Conservation (phyloP, 2,888 invertebrate genomes). For the Nyleta sp. region DNA sequence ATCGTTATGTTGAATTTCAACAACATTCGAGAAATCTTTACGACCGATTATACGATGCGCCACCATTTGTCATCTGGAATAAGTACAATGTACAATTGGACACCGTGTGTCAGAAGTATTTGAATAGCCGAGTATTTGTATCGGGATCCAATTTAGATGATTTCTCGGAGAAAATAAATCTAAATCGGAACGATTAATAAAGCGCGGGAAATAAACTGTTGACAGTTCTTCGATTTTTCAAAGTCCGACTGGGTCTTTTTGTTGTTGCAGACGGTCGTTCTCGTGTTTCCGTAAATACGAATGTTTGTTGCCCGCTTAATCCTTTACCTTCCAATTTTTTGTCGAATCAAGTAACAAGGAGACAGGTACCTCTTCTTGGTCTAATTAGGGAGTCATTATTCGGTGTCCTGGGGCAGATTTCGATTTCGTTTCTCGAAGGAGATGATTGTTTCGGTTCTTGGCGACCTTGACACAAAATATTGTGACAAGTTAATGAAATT, state of each 20-base stretch:
- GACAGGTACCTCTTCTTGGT: neutral
- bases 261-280: neutral
- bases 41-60: too few species aligned
- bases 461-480: slow-evolving; percentile 64
- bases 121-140: slow-evolving; percentile 24
- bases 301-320: slow-evolving; percentile 7
- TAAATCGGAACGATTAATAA: neutral
- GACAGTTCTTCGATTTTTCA: slow-evolving; percentile 23
- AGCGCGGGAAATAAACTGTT: slow-evolving; percentile 17
- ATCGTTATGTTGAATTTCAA: too few species aligned
- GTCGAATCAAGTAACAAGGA: neutral
- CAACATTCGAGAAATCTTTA: too few species aligned
- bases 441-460: slow-evolving; percentile 23
- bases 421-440: slow-evolving; percentile 22
- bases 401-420: neutral
- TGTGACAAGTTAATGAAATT: slow-evolving; percentile 64
- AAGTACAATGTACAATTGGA: neutral
- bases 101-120: slow-evolving; percentile 5
- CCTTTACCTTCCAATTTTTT: slow-evolving; percentile 34
- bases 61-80: neutral
- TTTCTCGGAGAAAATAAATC: slow-evolving; percentile 47
- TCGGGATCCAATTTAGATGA: slow-evolving; percentile 13
- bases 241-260: neutral
- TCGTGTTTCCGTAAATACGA: neutral
- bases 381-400: slow-evolving; percentile 42